phyloP scores from a whole-genome alignment of 2,113 vertebrate species.

The Apaloderma vittatum region DNA sequence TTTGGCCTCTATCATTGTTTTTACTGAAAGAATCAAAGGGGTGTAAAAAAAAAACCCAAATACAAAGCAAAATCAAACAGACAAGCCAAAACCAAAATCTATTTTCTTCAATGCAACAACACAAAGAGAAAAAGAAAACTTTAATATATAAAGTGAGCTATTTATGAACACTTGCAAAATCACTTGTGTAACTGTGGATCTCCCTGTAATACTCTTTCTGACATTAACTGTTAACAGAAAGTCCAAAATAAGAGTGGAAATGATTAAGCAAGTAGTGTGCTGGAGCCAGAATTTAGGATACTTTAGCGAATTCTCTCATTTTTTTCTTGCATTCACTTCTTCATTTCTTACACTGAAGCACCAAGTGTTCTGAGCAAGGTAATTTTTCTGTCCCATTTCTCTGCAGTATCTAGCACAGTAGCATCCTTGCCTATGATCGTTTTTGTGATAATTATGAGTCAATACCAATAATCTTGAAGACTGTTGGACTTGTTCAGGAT shows the following conservation, averaged over 20 bases:
- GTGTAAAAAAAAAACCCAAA: background rate
- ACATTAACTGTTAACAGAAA: background rate
- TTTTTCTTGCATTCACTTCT: background rate
- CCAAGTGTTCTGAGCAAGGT: background rate
- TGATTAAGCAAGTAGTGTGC: background rate
- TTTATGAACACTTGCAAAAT: background rate
- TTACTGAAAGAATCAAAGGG: background rate
- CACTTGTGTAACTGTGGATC: background rate
- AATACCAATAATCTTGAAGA: background rate
- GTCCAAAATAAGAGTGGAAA: background rate
- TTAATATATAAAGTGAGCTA: background rate
- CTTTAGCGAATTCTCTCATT: background rate
- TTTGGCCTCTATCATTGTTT: background rate
- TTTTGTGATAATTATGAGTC: background rate
- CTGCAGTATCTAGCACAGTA: background rate
- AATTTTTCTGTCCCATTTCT: background rate
- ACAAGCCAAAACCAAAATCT: background rate
- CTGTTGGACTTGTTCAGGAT: background rate
- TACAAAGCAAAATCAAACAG: background rate
- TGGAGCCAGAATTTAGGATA: background rate
- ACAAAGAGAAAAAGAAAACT: background rate
- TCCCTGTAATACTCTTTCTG: background rate
- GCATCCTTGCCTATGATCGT: background rate
- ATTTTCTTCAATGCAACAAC: background rate
- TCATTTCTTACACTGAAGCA: background rate